Evolutionary conservation across 2,113 vertebrate species (phyloP).

Genomic region (Antigone vipio): DNA sequence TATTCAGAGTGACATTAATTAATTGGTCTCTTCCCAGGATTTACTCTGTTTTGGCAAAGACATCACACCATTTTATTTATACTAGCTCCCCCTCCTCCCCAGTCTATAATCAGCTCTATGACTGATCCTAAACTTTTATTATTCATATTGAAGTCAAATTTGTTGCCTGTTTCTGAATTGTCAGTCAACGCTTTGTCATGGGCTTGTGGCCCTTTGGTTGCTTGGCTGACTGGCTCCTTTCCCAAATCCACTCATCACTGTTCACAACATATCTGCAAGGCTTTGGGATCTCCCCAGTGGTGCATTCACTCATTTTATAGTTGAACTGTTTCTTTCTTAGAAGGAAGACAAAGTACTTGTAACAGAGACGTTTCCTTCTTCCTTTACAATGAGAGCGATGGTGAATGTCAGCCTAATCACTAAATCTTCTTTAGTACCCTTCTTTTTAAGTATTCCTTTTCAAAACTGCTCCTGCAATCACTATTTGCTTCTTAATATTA

Average conservation of each 20-base stretch:
- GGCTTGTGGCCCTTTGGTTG: neutral
- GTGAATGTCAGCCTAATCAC: neutral
- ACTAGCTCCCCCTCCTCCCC: neutral
- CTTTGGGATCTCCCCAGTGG: neutral
- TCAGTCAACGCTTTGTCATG: neutral
- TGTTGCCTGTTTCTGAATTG: neutral
- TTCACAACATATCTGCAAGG: neutral
- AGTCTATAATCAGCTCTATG: neutral
- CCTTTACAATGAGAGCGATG: neutral
- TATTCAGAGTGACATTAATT: conserved; percentile 62
- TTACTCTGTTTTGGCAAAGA: conserved; percentile 30
- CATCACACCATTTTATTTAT: neutral
- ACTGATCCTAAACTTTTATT: neutral
- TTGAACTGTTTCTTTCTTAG: neutral
- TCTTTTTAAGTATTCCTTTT: neutral
- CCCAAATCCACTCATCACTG: neutral
- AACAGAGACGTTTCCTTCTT: neutral
- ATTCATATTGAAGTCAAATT: neutral
- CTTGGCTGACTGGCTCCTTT: neutral
- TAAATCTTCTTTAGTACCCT: neutral
- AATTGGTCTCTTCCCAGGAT: conserved; percentile 54
- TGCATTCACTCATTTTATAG: neutral
- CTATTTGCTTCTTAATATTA: neutral
- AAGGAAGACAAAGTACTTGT: neutral
- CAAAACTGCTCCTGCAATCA: neutral